Conservation (phyloP, 2,797 vertebrate species). For the Protosalanx chinensis region DNA sequence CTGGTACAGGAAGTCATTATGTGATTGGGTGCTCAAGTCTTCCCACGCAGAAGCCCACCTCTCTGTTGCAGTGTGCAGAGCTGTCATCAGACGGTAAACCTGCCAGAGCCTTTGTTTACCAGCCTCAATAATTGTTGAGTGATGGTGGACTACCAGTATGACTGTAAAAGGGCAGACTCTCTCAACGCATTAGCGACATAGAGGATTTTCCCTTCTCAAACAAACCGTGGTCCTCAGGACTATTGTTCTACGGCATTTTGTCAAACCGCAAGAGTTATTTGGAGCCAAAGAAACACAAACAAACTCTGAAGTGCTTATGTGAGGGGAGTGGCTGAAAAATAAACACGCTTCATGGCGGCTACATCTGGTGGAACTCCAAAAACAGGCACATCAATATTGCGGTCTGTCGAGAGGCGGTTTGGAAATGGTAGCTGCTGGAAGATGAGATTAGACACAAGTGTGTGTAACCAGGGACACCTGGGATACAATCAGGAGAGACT, state of each 20-base stretch:
- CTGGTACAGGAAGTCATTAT: neutral
- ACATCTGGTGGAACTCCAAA: constrained; percentile 6
- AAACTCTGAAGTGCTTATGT: constrained; percentile 1
- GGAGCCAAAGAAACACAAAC: constrained; percentile 23
- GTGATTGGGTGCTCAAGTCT: neutral
- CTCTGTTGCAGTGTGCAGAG: constrained; percentile 6
- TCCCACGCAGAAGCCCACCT: neutral
- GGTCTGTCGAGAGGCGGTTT: neutral
- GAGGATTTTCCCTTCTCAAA: constrained; percentile 39
- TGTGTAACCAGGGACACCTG: neutral
- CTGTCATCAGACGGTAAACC: constrained; percentile 28
- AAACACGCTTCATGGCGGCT: constrained; percentile 20
- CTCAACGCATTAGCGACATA: constrained; percentile 19
- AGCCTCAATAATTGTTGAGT: constrained; percentile 18
- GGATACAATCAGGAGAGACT: neutral
- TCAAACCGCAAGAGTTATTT: constrained; percentile 13
- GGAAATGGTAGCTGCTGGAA: neutral
- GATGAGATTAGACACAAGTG: neutral
- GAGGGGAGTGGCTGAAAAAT: constrained; percentile 21
- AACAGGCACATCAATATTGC: neutral
- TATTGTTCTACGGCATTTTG: constrained; percentile 9
- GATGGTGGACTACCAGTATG: constrained; percentile 12
- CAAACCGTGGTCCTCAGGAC: constrained; percentile 37
- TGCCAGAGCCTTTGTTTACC: constrained; percentile 17
- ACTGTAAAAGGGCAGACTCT: constrained; percentile 13